Percentiles rank a stretch among this genome's conserved stretches.
These are phyloP conservation scores for Arenaria interpres DNA, from an alignment of 2,113 vertebrate species.

Conservation along the genomic window DNA sequence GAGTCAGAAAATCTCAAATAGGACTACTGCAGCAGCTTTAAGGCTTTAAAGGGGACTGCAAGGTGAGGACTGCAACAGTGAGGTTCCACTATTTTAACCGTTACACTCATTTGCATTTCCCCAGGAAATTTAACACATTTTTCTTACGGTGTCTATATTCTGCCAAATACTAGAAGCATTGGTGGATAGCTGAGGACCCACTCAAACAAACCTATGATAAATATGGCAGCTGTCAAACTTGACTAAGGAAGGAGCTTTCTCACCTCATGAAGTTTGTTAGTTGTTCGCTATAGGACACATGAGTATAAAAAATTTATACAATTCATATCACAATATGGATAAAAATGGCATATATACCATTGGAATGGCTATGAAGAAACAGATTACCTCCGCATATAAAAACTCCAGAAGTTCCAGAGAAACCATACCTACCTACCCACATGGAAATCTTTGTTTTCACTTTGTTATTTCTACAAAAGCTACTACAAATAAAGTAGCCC, in stretches of 20 bases:
- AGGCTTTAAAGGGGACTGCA: neutral
- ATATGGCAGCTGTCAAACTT: neutral
- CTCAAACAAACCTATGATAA: neutral
- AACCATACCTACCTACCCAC: neutral
- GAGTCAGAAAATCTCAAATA: neutral
- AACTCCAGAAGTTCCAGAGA: neutral
- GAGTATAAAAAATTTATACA: neutral
- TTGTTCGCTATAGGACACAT: neutral
- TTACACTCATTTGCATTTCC: neutral
- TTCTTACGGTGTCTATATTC: neutral
- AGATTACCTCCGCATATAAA: neutral
- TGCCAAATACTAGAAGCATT: neutral
- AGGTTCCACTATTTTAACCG: neutral
- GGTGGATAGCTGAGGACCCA: neutral
- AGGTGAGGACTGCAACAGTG: neutral
- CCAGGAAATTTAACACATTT: neutral
- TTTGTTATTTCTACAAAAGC: neutral
- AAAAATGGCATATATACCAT: neutral
- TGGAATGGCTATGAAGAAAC: neutral
- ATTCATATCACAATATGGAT: neutral
- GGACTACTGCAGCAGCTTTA: neutral
- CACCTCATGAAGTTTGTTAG: neutral
- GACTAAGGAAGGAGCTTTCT: neutral
- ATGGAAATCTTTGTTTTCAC: neutral
- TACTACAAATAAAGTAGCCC: neutral